A percentile compares a stretch with the other conserved stretches of the same genome.
phyloP scores from a whole-genome alignment of 1,140 invertebrate species.

The Calephelis nemesis region DNA sequence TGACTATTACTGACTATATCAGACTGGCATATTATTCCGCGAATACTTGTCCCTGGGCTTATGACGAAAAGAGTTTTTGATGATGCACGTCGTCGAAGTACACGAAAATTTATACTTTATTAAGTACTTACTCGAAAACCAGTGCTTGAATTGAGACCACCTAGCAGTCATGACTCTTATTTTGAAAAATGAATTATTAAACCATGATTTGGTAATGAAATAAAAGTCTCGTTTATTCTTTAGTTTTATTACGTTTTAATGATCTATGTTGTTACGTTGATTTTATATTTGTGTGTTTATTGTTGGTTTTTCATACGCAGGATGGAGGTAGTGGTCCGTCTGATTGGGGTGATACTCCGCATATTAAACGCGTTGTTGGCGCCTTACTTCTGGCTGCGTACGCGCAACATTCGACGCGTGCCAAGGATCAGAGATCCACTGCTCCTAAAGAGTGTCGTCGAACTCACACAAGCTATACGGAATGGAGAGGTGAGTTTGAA shows the following conservation, averaged over 20 bases:
- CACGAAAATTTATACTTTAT: too few relatives aligned
- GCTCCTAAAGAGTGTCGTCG: conserved; percentile 67
- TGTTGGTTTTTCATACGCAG: conserved; percentile 33
- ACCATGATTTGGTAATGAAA: too few relatives aligned
- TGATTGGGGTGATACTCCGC: conserved; percentile 64
- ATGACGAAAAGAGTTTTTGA: too few relatives aligned
- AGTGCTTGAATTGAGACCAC: too few relatives aligned
- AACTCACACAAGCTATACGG: conserved; percentile 67
- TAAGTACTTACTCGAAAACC: too few relatives aligned
- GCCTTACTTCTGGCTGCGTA: conserved; percentile 59
- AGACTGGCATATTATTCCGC: too few relatives aligned
- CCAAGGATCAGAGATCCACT: conserved; percentile 55
- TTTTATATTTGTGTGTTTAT: neutral
- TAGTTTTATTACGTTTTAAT: neutral
- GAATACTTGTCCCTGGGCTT: too few relatives aligned
- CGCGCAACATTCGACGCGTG: conserved; percentile 33
- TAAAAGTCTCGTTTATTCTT: too few relatives aligned
- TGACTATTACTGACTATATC: too few relatives aligned
- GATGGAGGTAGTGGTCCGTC: conserved; percentile 67
- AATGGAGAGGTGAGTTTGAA: conserved; percentile 58
- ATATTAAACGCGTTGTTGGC: conserved; percentile 55
- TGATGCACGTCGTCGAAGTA: too few relatives aligned
- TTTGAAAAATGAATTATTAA: too few relatives aligned
- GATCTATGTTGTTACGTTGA: neutral
- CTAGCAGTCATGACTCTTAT: too few relatives aligned